These are phyloP conservation scores for Synergus japonicus DNA, from an alignment of 2,888 invertebrate genomes.

Conservation along the genomic window DNA sequence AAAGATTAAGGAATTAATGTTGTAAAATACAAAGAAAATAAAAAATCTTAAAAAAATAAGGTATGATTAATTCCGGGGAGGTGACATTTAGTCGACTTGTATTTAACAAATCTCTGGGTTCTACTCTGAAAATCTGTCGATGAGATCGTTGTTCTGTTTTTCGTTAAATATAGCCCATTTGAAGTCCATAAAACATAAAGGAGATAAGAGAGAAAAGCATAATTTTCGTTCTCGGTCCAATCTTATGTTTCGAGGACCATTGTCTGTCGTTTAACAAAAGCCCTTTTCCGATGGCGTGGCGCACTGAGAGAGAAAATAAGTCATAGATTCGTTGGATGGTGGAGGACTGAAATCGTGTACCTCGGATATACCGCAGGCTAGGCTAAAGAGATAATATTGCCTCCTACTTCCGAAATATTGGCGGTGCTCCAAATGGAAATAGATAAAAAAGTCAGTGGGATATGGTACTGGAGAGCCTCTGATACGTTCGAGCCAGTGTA, in stretches of 20 bases:
- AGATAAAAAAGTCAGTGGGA: conserved; percentile 68
- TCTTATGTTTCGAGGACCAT: conserved; percentile 44
- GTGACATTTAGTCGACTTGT: background rate
- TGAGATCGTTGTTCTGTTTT: conserved; percentile 34
- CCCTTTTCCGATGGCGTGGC: conserved; percentile 50
- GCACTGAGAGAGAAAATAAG: conserved; percentile 54
- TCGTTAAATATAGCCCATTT: background rate
- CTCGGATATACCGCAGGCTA: conserved; percentile 55
- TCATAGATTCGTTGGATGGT: conserved; percentile 51
- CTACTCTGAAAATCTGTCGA: conserved; percentile 12
- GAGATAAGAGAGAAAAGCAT: conserved; percentile 20
- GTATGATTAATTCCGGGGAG: background rate
- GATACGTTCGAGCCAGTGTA: conserved; percentile 33
- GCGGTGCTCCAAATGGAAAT: conserved; percentile 74
- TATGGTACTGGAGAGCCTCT: conserved; percentile 43
- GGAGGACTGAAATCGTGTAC: conserved; percentile 46
- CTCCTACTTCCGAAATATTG: conserved; percentile 71
- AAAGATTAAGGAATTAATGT: background rate
- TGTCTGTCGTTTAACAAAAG: conserved; percentile 55
- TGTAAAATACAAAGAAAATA: background rate
- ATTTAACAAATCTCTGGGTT: background rate
- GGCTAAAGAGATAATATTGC: conserved; percentile 74
- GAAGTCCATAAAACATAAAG: conserved; percentile 5
- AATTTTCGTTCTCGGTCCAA: conserved; percentile 37
- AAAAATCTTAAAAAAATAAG: background rate